Evolutionary conservation across 2,113 vertebrate genomes (phyloP).

Genomic region (Larimichthys crocea): DNA sequence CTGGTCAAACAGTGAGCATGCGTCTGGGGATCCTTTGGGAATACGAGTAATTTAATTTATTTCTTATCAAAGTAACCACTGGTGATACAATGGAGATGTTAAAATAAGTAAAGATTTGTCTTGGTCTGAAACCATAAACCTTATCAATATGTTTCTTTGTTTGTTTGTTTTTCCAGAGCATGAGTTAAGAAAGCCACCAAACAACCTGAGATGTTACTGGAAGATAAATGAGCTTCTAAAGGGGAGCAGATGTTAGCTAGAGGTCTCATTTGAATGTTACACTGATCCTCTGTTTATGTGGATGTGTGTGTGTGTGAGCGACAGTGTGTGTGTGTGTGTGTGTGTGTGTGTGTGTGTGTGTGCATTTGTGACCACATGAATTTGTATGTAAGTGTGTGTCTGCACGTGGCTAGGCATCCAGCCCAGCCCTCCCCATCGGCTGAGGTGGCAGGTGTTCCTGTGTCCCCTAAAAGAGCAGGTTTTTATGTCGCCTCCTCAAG

Average conservation of each 20-base stretch:
- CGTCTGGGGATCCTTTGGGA: not conserved
- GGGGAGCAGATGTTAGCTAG: conserved; percentile 75
- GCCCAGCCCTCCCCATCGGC: conserved; percentile 71
- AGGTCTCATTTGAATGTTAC: conserved; percentile 74
- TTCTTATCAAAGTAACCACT: not conserved
- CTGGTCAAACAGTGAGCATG: not conserved
- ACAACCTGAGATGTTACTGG: conserved; percentile 42
- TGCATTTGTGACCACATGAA: conserved; percentile 43
- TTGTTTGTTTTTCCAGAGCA: conserved; percentile 4
- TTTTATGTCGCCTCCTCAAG: conserved; percentile 87
- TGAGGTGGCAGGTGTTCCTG: conserved; percentile 86
- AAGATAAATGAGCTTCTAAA: conserved; percentile 63
- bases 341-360: conserved; percentile 7
- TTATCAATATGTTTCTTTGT: conserved; percentile 26
- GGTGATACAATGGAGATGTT: not conserved
- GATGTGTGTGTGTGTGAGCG: conserved; percentile 2
- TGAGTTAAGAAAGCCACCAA: conserved; percentile 29
- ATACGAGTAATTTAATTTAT: not conserved
- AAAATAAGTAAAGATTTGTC: not conserved
- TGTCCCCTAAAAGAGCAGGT: conserved; percentile 85
- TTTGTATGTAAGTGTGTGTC: conserved; percentile 69
- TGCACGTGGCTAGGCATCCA: conserved; percentile 64
- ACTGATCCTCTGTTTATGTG: conserved; percentile 62
- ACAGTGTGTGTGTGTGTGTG: conserved; percentile 7
- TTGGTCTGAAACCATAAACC: conserved; percentile 4